Evolutionary conservation across 2,888 invertebrate species (phyloP), one percentile per base, ranked within the genome.

Genomic region (Bombylius major): DNA sequence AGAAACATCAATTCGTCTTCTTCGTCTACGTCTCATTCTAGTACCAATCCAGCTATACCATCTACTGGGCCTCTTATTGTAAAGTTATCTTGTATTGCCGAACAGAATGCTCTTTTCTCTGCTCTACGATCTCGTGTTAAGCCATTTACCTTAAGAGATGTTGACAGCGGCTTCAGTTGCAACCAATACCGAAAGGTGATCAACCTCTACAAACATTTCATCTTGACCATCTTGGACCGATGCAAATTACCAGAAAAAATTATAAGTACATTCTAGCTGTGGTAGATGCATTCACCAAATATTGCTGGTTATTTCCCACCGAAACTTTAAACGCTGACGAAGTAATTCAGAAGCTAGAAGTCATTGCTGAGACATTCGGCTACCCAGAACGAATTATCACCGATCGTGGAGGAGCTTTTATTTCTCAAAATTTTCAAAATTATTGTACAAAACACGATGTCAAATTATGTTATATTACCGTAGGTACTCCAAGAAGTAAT

Each of bases 221-320:
- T 69, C 47, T 66, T 13, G 70, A 70, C 47, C 70, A 71, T 46
- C 34, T 71, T 4, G 69, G 70, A 5, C 69, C 69, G 5, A 45
- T 67, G 51, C 58, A 62, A 0, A 59, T 58, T 23, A 59, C 59
- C 11, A 56, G 52, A 23, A 61, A 58, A 32, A 36, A 60, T 11
- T 69, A 69, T 47, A 66, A 66, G 36, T 63, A 70, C 51, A 65
- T 70, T 4, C 60, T 70, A 0, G 65, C 67, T 0, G 53, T 69
- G 3, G 57, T 70, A 0, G 68, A 69, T 58, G 67, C 59, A 1
- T 69, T 67, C 53, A 66, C 67, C 0, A 70, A 70, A 51, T 68
- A 56, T 31, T 52, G 50, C 31, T 59, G 59, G 59, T 54, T 59
- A 44, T 59, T 58, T 52, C 58, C 60, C 1, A 57, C 58, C 23